These are phyloP conservation scores for Falcunculus frontatus DNA, from an alignment of 2,113 vertebrate genomes.

Conservation along the genomic window DNA sequence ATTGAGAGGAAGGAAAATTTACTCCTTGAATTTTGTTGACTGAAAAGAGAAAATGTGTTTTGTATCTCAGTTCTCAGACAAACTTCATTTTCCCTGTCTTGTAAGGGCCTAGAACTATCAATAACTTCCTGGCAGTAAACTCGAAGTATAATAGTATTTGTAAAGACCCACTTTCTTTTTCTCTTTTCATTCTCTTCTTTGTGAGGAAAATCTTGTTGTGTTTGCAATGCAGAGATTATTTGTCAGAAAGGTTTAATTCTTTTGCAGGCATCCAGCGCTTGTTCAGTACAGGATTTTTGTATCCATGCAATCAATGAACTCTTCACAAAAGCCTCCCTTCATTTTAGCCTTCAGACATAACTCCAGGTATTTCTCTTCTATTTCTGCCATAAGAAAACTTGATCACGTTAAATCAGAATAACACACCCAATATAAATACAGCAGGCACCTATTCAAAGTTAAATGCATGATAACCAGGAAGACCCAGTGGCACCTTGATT, in stretches of 20 bases:
- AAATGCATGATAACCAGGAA: background rate
- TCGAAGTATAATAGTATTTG: background rate
- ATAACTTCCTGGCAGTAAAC: background rate
- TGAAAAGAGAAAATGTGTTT: background rate
- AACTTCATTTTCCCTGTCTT: background rate
- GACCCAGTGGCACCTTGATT: background rate
- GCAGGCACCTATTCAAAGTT: background rate
- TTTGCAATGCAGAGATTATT: background rate
- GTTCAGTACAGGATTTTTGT: background rate
- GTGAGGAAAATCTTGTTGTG: background rate
- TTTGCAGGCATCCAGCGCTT: background rate
- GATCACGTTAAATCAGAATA: background rate
- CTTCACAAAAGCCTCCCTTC: background rate
- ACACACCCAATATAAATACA: background rate
- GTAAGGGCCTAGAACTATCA: background rate
- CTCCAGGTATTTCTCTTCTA: background rate
- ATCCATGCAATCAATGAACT: background rate
- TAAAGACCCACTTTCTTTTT: background rate
- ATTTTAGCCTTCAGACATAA: background rate
- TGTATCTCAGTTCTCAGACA: background rate
- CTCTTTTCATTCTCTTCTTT: background rate
- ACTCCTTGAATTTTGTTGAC: background rate
- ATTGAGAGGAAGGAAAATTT: background rate
- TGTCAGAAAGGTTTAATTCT: background rate
- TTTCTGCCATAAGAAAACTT: background rate